These are phyloP conservation scores for Barnardius zonarius DNA, from an alignment of 2,113 vertebrate species.

Conservation along the genomic window DNA sequence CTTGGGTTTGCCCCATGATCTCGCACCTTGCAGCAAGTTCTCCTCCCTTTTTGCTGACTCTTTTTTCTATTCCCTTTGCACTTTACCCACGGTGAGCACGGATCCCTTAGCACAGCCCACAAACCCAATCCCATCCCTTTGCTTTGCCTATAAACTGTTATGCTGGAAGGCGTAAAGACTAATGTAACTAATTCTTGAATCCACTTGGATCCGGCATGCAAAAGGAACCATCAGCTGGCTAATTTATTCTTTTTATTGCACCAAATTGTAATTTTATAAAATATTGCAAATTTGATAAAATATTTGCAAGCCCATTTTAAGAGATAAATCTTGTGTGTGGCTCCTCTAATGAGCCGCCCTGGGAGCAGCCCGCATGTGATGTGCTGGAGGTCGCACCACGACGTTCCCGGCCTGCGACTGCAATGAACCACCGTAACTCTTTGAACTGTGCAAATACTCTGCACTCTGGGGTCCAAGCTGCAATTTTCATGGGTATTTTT, in stretches of 20 bases:
- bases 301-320: slow-evolving; percentile 64
- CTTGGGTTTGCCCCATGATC: neutral
- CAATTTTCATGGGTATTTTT: slow-evolving; percentile 59
- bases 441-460: slow-evolving; percentile 66
- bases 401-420: slow-evolving; percentile 37
- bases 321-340: slow-evolving; percentile 58
- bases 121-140: neutral
- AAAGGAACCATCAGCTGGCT: slow-evolving; percentile 45
- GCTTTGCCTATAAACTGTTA: neutral
- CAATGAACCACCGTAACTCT: slow-evolving; percentile 45
- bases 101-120: neutral
- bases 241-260: slow-evolving; percentile 59
- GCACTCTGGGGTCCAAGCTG: slow-evolving; percentile 45
- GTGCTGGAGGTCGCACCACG: slow-evolving; percentile 34
- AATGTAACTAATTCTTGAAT: neutral
- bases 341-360: slow-evolving; percentile 62
- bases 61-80: neutral
- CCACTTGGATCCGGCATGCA: neutral
- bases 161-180: neutral
- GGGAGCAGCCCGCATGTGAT: slow-evolving; percentile 34
- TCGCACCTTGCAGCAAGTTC: neutral
- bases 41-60: neutral
- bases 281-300: slow-evolving; percentile 69
- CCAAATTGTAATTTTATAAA: slow-evolving; percentile 66
- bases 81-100: neutral